Evolutionary conservation across 2,797 vertebrate species (phyloP), one percentile per base, ranked within the genome.

Genomic region (Crenuchus spilurus): DNA sequence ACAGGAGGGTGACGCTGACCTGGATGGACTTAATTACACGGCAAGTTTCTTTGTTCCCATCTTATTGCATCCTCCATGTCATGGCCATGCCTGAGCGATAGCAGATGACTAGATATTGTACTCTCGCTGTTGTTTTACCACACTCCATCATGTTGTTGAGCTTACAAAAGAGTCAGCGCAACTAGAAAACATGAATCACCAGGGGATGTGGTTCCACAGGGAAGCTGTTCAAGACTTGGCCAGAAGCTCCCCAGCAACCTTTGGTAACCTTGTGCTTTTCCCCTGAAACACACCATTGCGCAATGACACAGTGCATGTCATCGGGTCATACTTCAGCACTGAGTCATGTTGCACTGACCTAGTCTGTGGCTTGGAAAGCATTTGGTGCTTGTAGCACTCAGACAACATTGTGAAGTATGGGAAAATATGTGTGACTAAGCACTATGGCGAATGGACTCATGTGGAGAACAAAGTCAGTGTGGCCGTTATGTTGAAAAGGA

Each of bases 1-100:
- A 62, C 97, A 99, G 84, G 96, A 99, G 87, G 89, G 94, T 0
- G 94, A 95, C 0, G 73, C 89, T 2, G 89, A 97, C 80, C 89
- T 99, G 10, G 91, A 93, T 0, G 96, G 96, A 35, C 87, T 99
- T 37, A 96, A 94, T 20, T 99, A 86, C 44, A 95, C 97, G 2
- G 98, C 95, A 84, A 93, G 95, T 90, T 22, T 55, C 57, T 51
- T n/a, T 18, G 26, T 41, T 33, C 6, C 0, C 26, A 0, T 51
- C 3, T 18, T 54, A 20, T 31, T 31, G 6, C 61, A 1, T 46
- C 10, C 9, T 52, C n/a, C n/a, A n/a, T n/a, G n/a, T n/a, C n/a
- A n/a, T n/a, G n/a, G n/a, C n/a, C n/a, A n/a, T n/a, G n/a, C n/a
- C n/a, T n/a, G n/a, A n/a, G n/a, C n/a, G n/a, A n/a, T n/a, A n/a